A percentile compares a stretch with the other conserved stretches of the same genome.
Evolutionary conservation across 2,113 vertebrate species (phyloP).

Genomic region (Bufo gargarizans): DNA sequence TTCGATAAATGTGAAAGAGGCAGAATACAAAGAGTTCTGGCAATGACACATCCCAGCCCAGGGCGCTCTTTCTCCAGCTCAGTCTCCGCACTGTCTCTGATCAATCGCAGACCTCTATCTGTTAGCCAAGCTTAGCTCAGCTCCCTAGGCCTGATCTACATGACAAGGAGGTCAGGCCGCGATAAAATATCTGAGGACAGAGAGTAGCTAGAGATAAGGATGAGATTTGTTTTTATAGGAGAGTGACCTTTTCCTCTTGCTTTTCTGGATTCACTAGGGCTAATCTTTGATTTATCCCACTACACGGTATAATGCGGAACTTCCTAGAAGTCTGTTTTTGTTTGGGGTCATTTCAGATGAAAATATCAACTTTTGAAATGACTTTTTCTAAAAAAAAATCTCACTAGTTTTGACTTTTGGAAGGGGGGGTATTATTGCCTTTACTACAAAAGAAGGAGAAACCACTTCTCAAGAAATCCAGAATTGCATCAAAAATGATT

Average conservation of each 20-base stretch:
- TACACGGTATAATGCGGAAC: not conserved
- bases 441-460: too few relatives aligned
- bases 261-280: not conserved
- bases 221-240: slow-evolving; percentile 18
- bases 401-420: not conserved
- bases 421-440: too few relatives aligned
- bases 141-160: slow-evolving; percentile 58
- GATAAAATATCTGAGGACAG: slow-evolving; percentile 57
- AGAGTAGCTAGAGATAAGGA: slow-evolving; percentile 47
- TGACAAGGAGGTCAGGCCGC: slow-evolving; percentile 58
- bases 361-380: not conserved
- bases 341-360: not conserved
- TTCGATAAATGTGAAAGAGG: slow-evolving; percentile 62
- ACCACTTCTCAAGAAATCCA: not conserved
- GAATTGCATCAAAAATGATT: not conserved
- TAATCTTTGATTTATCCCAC: not conserved
- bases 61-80: slow-evolving; percentile 63
- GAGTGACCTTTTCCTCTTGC: slow-evolving; percentile 27
- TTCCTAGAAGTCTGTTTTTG: slow-evolving; percentile 22
- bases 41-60: slow-evolving; percentile 62
- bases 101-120: slow-evolving; percentile 77
- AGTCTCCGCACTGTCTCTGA: slow-evolving; percentile 59
- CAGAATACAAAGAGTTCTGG: slow-evolving; percentile 58
- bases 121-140: slow-evolving; percentile 80
- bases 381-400: not conserved